Base-by-base conservation (phyloP, 1,140 invertebrate species). In the Drosophila orena region DNA sequence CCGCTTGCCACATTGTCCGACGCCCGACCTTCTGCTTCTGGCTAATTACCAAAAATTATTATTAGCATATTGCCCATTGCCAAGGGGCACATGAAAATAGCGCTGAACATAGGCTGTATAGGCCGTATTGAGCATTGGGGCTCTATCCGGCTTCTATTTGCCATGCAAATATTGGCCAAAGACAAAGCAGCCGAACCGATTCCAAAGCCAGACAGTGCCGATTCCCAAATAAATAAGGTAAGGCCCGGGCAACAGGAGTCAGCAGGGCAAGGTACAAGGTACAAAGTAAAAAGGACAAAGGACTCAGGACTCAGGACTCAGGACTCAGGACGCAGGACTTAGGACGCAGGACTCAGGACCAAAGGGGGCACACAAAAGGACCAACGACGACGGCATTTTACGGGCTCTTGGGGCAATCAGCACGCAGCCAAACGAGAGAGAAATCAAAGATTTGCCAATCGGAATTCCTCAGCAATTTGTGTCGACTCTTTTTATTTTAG, bases 181-280 rank as follows among this genome's bases (percentile, higher is more conserved):
- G 44, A 58, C 53, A 46, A 46, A 52, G 44, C 22, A 68, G 56
- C 37, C 37, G 66, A 54, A 68, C 37, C 37, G 66, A 54, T 68
- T 53, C 35, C 49, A 54, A 69, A 69, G 38, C 38, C 37, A 74
- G 61, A 15, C 54, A 72, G 72, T 40, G 64, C 50, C 50, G 17
- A 74, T 69, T 61, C 57, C 60, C 22, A 60, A 81, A 86, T 69
- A 81, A 85, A 72, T 85, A 77, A 74, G 81, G 62, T 74, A 62
- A 65, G 62, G 61, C 77, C 77, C 71, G 53, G 27, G 27, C 68
- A 77, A 15, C 15, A 46, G 20, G 64, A 73, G 64, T 74, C 77
- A 76, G 71, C 59, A 57, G n/a, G 30, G 37, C 37, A 38, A 0
- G 12, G 49, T n/a, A n/a, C 42, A 2, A 43, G 37, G n/a, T 44